Conservation (phyloP, 2,888 invertebrate species). For the Listrodromus nycthemerus region DNA sequence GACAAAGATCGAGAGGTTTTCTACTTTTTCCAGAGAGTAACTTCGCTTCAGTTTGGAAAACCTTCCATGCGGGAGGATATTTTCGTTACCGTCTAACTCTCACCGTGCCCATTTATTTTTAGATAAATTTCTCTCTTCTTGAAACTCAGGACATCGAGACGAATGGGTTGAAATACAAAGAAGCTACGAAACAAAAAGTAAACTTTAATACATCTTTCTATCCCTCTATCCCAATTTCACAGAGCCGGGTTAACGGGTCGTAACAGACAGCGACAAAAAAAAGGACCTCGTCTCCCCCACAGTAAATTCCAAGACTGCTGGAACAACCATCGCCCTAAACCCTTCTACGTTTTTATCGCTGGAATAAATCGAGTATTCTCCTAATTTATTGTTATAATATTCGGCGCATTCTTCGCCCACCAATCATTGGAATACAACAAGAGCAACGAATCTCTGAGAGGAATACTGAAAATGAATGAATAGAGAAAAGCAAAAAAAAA, state of each 20-base stretch:
- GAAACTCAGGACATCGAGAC: slow-evolving; percentile 20
- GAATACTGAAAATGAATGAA: background rate
- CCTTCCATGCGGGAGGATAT: slow-evolving; percentile 23
- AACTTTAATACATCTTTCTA: background rate
- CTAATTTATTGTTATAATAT: background rate
- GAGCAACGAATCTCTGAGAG: background rate
- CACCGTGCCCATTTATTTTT: slow-evolving; percentile 46
- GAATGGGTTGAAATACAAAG: background rate
- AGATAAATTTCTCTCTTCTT: slow-evolving; percentile 45
- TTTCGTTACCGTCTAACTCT: slow-evolving; percentile 12
- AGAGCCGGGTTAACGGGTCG: background rate
- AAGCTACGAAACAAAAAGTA: background rate
- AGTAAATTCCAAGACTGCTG: background rate
- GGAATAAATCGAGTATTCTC: background rate
- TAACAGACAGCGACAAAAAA: background rate
- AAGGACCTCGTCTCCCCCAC: background rate
- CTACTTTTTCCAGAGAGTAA: slow-evolving; percentile 21
- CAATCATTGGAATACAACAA: background rate
- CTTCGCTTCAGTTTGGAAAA: background rate
- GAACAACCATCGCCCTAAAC: background rate
- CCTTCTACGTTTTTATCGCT: background rate
- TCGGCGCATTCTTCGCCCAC: background rate
- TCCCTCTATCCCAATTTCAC: background rate
- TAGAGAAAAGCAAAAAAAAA: background rate
- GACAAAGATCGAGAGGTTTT: background rate